These are phyloP conservation scores for Chelidonichthys spinosus DNA, from an alignment of 2,797 vertebrate genomes.

Conservation along the genomic window DNA sequence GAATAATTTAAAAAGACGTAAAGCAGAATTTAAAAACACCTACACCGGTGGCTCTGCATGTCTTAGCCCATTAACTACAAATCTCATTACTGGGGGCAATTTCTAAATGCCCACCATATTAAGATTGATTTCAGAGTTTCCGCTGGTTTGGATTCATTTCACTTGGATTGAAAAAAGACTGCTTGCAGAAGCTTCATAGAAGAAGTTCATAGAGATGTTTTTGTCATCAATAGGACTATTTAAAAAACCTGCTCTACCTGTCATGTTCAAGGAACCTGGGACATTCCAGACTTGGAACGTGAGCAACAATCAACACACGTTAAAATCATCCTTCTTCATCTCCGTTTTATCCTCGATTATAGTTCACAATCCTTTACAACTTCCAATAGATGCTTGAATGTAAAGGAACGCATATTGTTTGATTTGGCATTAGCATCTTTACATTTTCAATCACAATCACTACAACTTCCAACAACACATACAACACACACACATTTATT, in stretches of 20 bases:
- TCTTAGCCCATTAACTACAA: slow-evolving; percentile 41
- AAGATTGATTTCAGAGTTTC: slow-evolving; percentile 27
- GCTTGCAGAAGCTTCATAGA: slow-evolving; percentile 15
- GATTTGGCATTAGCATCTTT: background rate
- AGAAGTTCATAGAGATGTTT: background rate
- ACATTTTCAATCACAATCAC: background rate
- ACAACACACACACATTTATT: background rate
- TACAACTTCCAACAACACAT: too few relatives aligned
- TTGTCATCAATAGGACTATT: background rate
- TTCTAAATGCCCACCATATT: slow-evolving; percentile 6
- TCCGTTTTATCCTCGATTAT: background rate
- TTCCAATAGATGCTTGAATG: background rate
- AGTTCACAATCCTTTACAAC: background rate
- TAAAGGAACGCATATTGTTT: background rate
- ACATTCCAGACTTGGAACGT: background rate
- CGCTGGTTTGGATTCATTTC: slow-evolving; percentile 20
- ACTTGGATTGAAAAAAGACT: slow-evolving; percentile 8
- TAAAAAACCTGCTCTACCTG: background rate
- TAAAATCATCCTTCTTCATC: background rate
- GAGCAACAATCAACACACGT: background rate
- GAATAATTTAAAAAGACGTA: slow-evolving; percentile 3
- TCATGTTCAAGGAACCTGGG: background rate
- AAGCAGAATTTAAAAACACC: slow-evolving; percentile 11
- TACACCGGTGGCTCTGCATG: background rate
- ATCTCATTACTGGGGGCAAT: slow-evolving; percentile 20